Evolutionary conservation across 2,888 invertebrate species (phyloP), one percentile per base, ranked within the genome.

Genomic region (Thera britannica): DNA sequence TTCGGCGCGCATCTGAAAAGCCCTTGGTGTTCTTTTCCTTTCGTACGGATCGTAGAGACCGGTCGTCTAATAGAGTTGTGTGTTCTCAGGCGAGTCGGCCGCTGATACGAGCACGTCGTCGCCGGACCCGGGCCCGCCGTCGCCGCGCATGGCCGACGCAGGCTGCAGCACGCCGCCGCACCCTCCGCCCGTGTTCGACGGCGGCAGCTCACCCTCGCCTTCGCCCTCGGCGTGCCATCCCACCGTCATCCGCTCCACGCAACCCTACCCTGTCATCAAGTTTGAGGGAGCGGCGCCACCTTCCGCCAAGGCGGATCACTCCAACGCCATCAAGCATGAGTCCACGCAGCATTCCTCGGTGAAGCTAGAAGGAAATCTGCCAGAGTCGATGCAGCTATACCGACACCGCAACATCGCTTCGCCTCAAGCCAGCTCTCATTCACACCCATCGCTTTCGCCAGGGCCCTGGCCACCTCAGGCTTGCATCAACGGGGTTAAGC

Each of bases 21-120:
- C 87, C 86, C 80, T 82, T 84, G 84, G 85, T 86, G 87, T 87
- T 87, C 86, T 85, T 90, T 88, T 88, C 87, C 83, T 87, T 81
- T 79, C 70, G 75, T 76, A 77, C 71, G 73, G 71, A 79, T 77
- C 76, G 79, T 73, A 79, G 78, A 81, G 75, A 76, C 79, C 75
- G 77, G 76, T 77, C 76, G 74, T 80, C 73, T 85, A 84, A 95
- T 88, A 87, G 49, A 68, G 69, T 76, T 86, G 92, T 70, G 87
- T 87, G 82, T 80, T 79, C 83, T 82, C 95, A 96, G 97, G 97
- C 94, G 98, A 98, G 95, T 98, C 97, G 90, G 97, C 97, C 94
- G 97, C 97, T 90, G 98, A 98, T 94, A 97, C 98, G 89, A 97
- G 97, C 91, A 97, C 97, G 89, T 97, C 98, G 89, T 98, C 98